Percentiles rank a stretch among this genome's conserved stretches.
These are phyloP conservation scores for Calameuta pallipes DNA, from an alignment of 2,888 invertebrate genomes.

Conservation along the genomic window DNA sequence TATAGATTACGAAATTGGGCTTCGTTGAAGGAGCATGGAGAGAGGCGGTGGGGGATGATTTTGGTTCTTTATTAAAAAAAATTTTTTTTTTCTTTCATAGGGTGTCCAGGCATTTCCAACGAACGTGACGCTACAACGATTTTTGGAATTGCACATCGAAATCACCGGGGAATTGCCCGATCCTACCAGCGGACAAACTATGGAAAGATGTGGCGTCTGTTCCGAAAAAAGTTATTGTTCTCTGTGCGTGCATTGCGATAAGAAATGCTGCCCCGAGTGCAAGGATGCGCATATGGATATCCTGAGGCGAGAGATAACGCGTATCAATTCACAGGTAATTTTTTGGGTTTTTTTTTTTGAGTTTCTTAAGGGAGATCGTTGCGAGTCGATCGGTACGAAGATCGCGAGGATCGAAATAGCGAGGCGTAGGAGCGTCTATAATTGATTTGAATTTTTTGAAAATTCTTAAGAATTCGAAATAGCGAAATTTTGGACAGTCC, in stretches of 20 bases:
- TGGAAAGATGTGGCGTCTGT: slow-evolving; percentile 94
- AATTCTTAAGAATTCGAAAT: not conserved
- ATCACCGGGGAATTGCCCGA: slow-evolving; percentile 92
- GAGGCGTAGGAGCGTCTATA: not conserved
- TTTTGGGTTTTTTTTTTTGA: not conserved
- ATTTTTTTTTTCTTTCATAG: slow-evolving; percentile 43
- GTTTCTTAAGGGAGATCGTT: too few relatives aligned
- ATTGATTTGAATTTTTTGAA: not conserved
- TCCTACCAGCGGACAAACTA: slow-evolving; percentile 90
- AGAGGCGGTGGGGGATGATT: not conserved
- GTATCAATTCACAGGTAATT: slow-evolving; percentile 84
- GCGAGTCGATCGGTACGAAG: not conserved
- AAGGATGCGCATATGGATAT: slow-evolving; percentile 97
- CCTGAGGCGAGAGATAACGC: slow-evolving; percentile 87
- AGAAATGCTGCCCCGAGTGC: slow-evolving; percentile 96
- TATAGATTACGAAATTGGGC: not conserved
- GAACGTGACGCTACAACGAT: slow-evolving; percentile 94
- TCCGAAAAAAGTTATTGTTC: slow-evolving; percentile 91
- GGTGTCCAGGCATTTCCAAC: slow-evolving; percentile 88
- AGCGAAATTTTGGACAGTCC: not conserved
- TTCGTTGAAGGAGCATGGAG: not conserved
- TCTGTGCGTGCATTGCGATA: slow-evolving; percentile 95
- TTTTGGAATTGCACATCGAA: slow-evolving; percentile 93
- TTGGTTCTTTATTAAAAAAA: not conserved
- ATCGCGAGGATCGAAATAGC: not conserved